A percentile compares a stretch with the other conserved stretches of the same genome.
These are phyloP conservation scores for Nemurella pictetii DNA, from an alignment of 2,888 invertebrate species.

Conservation along the genomic window DNA sequence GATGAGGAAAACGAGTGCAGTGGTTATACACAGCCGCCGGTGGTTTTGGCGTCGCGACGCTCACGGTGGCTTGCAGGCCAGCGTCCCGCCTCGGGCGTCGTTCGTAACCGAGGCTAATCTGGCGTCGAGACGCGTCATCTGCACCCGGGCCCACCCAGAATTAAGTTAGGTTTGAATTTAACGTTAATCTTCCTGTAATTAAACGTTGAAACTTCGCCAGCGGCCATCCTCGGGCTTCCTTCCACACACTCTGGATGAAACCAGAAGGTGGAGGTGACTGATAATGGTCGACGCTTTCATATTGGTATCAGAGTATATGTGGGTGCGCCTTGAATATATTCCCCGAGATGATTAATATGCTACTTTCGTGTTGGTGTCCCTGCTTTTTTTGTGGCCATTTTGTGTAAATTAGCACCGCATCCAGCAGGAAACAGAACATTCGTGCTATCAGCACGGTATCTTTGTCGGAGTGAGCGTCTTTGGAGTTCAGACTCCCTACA, in stretches of 20 bases:
- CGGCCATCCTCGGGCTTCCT: neutral
- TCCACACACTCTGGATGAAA: neutral
- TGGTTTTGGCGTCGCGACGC: neutral
- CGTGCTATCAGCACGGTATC: neutral
- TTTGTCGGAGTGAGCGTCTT: neutral
- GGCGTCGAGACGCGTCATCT: constrained; percentile 4
- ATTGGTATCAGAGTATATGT: neutral
- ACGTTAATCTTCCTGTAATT: constrained; percentile 36
- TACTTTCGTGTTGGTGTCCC: neutral
- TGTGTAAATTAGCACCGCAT: neutral
- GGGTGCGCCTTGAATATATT: neutral
- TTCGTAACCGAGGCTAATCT: neutral
- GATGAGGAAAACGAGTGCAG: neutral
- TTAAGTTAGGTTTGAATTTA: constrained; percentile 34
- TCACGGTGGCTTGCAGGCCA: neutral
- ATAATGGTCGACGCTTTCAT: neutral
- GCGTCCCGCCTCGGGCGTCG: neutral
- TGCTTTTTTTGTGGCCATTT: neutral
- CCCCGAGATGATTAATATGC: neutral
- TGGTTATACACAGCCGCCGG: no score
- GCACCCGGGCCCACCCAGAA: constrained; percentile 28
- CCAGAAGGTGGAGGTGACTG: neutral
- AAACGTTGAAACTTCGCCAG: constrained; percentile 30
- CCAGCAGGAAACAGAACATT: neutral
- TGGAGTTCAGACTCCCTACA: neutral